Evolutionary conservation across 2,797 vertebrate genomes (phyloP).

Genomic region (Ctenosaura bakeri): DNA sequence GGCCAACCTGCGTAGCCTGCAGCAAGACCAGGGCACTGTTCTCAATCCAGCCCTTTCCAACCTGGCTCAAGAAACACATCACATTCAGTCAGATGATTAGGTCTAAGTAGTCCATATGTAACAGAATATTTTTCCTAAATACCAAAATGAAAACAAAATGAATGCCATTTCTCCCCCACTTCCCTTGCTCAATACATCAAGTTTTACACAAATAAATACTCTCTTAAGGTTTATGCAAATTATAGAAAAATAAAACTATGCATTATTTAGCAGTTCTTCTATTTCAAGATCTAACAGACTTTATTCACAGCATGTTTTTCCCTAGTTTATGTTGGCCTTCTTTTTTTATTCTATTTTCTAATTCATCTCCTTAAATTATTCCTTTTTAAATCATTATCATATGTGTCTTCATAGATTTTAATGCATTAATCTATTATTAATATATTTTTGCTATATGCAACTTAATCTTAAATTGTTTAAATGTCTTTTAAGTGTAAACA

Average conservation of each 20-base stretch:
- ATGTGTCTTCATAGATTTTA: conserved; percentile 86
- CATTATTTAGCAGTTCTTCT: conserved; percentile 90
- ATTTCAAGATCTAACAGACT: conserved; percentile 91
- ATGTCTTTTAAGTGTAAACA: conserved; percentile 83
- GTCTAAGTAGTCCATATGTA: conserved; percentile 99
- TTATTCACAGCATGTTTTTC: conserved; percentile 91
- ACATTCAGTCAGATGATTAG: conserved; percentile 99
- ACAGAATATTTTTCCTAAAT: conserved; percentile 94
- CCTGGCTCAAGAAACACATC: conserved; percentile 93
- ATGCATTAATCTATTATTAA: conserved; percentile 89
- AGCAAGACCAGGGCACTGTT: conserved; percentile 99
- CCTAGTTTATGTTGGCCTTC: conserved; percentile 89
- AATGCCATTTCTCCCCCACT: conserved; percentile 84
- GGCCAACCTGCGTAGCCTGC: conserved; percentile 99
- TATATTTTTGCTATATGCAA: conserved; percentile 82
- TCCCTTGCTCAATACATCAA: conserved; percentile 86
- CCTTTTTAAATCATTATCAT: conserved; percentile 90
- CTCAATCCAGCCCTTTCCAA: conserved; percentile 94
- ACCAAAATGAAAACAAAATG: conserved; percentile 91
- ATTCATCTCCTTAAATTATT: conserved; percentile 90
- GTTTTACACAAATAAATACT: conserved; percentile 91
- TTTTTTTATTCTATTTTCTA: conserved; percentile 87
- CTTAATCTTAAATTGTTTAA: conserved; percentile 86
- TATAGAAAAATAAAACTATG: conserved; percentile 89
- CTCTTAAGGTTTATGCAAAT: conserved; percentile 91